Percentiles rank a stretch among this genome's conserved stretches.
These are phyloP conservation scores for Sebastes fasciatus DNA, from an alignment of 2,113 vertebrate species.

Conservation along the genomic window DNA sequence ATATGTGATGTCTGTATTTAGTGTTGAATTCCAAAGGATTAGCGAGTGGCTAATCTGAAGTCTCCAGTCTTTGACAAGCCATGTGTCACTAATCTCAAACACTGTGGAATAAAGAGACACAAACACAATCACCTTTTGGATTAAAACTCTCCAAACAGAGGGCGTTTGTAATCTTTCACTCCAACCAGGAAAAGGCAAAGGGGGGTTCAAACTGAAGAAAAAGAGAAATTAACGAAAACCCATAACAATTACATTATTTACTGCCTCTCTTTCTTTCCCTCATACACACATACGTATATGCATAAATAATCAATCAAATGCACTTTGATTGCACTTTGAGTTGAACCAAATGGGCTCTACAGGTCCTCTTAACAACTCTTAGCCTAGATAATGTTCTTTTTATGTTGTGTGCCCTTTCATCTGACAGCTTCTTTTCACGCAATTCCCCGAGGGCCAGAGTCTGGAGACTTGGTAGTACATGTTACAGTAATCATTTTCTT, in stretches of 20 bases:
- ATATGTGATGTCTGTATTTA: constrained; percentile 78
- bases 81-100: constrained; percentile 82
- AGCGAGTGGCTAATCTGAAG: constrained; percentile 76
- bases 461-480: constrained; percentile 61
- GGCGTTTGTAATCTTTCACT: constrained; percentile 52
- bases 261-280: neutral
- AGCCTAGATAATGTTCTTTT: constrained; percentile 70
- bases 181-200: constrained; percentile 18
- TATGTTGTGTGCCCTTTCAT: constrained; percentile 70
- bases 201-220: neutral
- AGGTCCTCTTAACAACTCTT: constrained; percentile 56
- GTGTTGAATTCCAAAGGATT: constrained; percentile 76
- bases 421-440: constrained; percentile 72
- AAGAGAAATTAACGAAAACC: constrained; percentile 1
- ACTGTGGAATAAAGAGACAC: constrained; percentile 69
- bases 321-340: constrained; percentile 29
- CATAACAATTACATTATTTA: neutral
- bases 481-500: constrained; percentile 73
- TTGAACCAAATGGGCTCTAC: constrained; percentile 27
- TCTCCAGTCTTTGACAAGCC: constrained; percentile 79
- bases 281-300: neutral
- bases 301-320: constrained; percentile 23
- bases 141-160: constrained; percentile 59
- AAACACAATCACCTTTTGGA: constrained; percentile 71
- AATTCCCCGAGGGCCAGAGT: constrained; percentile 54